Evolutionary conservation across 2,113 vertebrate species (phyloP), one percentile per base, ranked within the genome.

Genomic region (Albula glossodonta): DNA sequence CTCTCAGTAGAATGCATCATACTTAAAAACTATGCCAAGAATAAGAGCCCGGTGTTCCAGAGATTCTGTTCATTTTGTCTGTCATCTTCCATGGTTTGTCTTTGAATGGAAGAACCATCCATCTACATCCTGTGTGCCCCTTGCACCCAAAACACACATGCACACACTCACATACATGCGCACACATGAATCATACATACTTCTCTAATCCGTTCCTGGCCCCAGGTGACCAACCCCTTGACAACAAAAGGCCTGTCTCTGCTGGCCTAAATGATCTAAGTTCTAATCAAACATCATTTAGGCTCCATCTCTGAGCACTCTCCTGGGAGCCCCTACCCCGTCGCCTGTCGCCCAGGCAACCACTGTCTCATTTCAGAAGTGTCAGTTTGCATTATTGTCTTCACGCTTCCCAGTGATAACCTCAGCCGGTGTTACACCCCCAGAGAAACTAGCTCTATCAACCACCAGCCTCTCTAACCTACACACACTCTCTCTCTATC

Each of bases 361-460:
- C 95, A 79, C 96, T 96, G 97, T 97, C 98, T 98, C 97, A 99
- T 99, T 98, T 98, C 97, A 98, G 95, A 98, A 98, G 97, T 99
- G 98, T 99, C 98, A 98, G 96, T 97, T 98, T 98, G 97, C 96
- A 97, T 99, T 99, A 98, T 98, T 98, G 98, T 98, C 97, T 98
- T 98, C 97, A 97, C 96, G 97, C 96, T 98, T 96, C 97, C 96
- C 96, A 97, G 92, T 93, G 96, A 96, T 97, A 98, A 97, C 96
- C 96, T 89, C 92, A 88, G 88, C 86, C 84, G 80, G 86, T 90
- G 87, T 90, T 91, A 87, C 90, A 87, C 85, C 89, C 88, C 88
- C 84, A 85, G 84, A 87, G 87, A 87, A 89, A 86, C 87, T 88
- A 86, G 57, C 87, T 87, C 70, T 84, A 66, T 87, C 82, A 88